Base-by-base conservation (phyloP, 2,113 vertebrate genomes). In the Leiothrix lutea region DNA sequence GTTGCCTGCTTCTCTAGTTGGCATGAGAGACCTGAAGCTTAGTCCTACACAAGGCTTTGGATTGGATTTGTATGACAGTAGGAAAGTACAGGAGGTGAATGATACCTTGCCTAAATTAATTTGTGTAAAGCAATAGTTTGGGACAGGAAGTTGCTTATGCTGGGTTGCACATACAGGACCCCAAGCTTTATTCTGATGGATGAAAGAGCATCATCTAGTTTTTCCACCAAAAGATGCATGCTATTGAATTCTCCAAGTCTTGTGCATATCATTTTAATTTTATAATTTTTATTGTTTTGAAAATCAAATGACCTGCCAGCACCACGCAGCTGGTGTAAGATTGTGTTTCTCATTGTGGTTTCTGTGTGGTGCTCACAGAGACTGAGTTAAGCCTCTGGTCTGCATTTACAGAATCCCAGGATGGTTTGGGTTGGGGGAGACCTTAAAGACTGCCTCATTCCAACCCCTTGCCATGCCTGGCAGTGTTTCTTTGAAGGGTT, bases 271-370 rank as follows among this genome's bases (percentile, higher is more conserved):
- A 21, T 57, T 90, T 85, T 22, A 60, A 65, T 71, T 54, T 24
- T 42, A 13, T 31, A 7, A 29, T 51, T 80, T 36, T 81, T 54
- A 38, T 18, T 81, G 40, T 64, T 80, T 81, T 44, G 45, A 36
- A 71, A 92, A 25, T 22, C n/a, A 33, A 36, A 16, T 29, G 1
- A 31, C 17, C 17, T 60, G 5, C 45, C 31, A 14, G 35, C 50
- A 6, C 40, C 8, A 23, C 0, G 0, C 31, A n/a, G 80, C 45
- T 16, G 31, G 36, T 16, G 2, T 12, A 48, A 31, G 56, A 5
- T 3, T 51, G 45, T 2, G 1, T 35, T 78, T 87, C 35, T 58
- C 33, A 1, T 20, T 5, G 0, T 40, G 42, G 8, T 83, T 84
- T 72, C 66, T 58, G 50, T 48, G 6, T 24, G 12, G 29, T 54